Base-by-base conservation (phyloP, 2,113 vertebrate species). In the Anser brachyrhynchus region DNA sequence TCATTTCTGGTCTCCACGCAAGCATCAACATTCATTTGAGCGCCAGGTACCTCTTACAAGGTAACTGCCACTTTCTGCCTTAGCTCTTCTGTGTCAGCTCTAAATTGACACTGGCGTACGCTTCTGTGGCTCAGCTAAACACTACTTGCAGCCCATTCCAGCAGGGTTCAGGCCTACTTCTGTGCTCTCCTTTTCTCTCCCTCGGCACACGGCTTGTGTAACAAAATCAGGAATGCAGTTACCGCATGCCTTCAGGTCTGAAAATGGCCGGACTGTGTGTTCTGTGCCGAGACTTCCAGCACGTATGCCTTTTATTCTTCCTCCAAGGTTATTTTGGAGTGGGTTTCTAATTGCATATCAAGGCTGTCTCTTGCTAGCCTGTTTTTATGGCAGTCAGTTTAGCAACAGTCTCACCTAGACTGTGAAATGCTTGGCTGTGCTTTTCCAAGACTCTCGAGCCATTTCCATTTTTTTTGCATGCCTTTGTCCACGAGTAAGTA, bases 11-110 rank as follows among this genome's bases (percentile, higher is more conserved):
- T 13, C 98, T 99, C 23, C 99, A 99, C 1, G 96, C 99, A 64
- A 99, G 99, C 97, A 99, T 99, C 96, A 99, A 99, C 93, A 97
- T 99, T 44, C 99, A 99, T 83, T 93, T 99, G 96, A 98, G 99
- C 14, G 98, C 99, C 94, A 97, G 98, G 70, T 99, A 99, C 92
- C 98, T 99, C 14, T 87, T 99, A 84, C 98, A 98, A 94, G 99
- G 99, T 99, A 95, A 97, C 96, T 95, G 46, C 65, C 35, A 1
- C 82, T 73, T 80, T 41, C 78, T 76, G 83, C 43, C 19, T 25
- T 26, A 3, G 21, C 46, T n/a, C 3, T 55, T 10, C 83, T 25
- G 58, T 37, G 6, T 84, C 62, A 6, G 3, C 29, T 44, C 57
- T 20, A 11, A 28, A 31, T 3, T 28, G 19, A 26, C 8, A 3